Evolutionary conservation across 53 echinoderm and acorn worm genomes (phyloP).

Genomic region (Glandiceps talaboti): DNA sequence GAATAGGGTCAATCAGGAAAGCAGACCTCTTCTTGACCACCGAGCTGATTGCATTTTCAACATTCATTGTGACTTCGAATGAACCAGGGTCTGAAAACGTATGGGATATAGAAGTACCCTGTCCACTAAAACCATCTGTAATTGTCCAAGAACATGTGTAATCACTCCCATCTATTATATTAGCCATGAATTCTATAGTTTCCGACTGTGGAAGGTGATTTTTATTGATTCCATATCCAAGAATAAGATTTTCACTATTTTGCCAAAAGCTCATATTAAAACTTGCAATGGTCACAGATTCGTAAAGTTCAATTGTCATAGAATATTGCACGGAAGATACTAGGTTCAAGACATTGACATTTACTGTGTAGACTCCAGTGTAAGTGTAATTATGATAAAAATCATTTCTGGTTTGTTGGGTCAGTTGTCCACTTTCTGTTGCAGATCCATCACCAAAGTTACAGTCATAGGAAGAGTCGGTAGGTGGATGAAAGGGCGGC

Average conservation of each 20-base stretch:
- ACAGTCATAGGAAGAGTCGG: background rate
- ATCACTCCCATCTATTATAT: constrained; percentile 1
- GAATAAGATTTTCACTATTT: background rate
- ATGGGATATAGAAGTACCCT: background rate
- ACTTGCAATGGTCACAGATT: constrained; percentile 1
- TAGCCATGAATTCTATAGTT: constrained; percentile 12
- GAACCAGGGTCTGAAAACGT: constrained; percentile 3
- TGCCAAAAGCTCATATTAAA: constrained; percentile 1
- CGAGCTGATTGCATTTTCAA: background rate
- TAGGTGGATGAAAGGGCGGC: constrained; percentile 4
- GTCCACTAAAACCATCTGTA: constrained; percentile 5
- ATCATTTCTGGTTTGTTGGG: background rate
- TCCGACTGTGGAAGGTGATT: constrained; percentile 19
- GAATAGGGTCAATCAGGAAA: background rate
- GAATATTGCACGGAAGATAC: background rate
- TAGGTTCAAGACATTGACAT: constrained; percentile 16
- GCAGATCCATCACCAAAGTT: constrained; percentile 22
- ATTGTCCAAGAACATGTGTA: constrained; percentile 14
- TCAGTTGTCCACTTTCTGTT: constrained; percentile 1
- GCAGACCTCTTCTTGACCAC: background rate
- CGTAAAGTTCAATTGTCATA: constrained; percentile 17
- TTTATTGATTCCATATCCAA: constrained; percentile 18
- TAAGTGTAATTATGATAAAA: constrained; percentile 20
- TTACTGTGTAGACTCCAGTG: constrained; percentile 23
- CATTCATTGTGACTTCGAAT: constrained; percentile 18